Conservation (phyloP, 2,797 vertebrate species). For the Saxicola maurus region DNA sequence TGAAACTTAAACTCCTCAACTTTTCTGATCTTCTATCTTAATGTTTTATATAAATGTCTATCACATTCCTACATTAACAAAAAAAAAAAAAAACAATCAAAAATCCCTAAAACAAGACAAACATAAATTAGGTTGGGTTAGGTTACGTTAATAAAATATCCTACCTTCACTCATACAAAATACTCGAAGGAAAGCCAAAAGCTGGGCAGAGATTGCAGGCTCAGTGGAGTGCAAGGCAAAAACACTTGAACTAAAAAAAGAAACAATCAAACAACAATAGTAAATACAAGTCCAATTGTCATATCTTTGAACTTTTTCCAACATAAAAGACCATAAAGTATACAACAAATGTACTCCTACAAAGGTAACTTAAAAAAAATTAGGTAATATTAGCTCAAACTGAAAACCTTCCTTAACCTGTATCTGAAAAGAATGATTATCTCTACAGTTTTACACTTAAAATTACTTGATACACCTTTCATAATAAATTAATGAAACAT, state of each 20-base stretch:
- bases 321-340: neutral
- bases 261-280: neutral
- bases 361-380: neutral
- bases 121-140: neutral
- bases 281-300: neutral
- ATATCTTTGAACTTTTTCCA: neutral
- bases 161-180: slow-evolving; percentile 99
- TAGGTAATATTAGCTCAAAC: neutral
- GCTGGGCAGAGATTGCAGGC: slow-evolving; percentile 92
- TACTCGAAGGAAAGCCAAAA: slow-evolving; percentile 93
- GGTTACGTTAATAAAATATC: neutral
- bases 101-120: neutral
- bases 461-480: slow-evolving; percentile 6
- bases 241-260: slow-evolving; percentile 84
- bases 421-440: neutral
- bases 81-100: neutral
- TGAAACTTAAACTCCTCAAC: neutral
- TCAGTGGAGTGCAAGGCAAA: slow-evolving; percentile 92
- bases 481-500: neutral
- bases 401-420: neutral
- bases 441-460: slow-evolving; percentile 9
- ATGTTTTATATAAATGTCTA: neutral
- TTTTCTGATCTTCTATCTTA: neutral
- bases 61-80: neutral
- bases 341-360: neutral